Conservation (phyloP, 2,797 vertebrate genomes). For the Anabas testudineus region DNA sequence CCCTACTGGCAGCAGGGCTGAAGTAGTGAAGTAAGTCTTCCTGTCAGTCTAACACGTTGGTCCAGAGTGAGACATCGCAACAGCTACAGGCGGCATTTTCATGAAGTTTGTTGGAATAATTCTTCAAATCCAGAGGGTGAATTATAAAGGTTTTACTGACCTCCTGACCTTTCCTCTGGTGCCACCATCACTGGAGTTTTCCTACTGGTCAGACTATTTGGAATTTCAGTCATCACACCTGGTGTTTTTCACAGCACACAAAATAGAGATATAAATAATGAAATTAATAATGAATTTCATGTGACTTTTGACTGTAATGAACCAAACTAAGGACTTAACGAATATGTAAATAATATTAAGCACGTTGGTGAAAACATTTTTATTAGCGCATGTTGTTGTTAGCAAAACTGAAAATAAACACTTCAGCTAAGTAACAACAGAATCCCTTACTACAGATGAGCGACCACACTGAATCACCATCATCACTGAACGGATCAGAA, state of each 20-base stretch:
- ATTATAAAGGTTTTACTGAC: not conserved
- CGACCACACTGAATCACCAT: not conserved
- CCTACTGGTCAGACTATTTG: not conserved
- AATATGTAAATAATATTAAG: too few relatives aligned
- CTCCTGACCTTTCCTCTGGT: not conserved
- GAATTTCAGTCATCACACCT: not conserved
- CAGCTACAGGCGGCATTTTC: not conserved
- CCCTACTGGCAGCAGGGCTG: not conserved
- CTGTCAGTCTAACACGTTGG: conserved; percentile 6
- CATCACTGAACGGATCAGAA: not conserved
- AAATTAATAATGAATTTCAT: too few relatives aligned
- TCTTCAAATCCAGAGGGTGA: conserved; percentile 1
- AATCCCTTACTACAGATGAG: too few relatives aligned
- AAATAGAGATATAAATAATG: not conserved
- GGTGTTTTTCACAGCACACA: not conserved
- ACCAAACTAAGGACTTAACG: too few relatives aligned
- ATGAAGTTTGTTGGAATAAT: conserved; percentile 1
- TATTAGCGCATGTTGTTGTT: too few relatives aligned
- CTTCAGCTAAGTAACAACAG: too few relatives aligned
- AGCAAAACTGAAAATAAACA: too few relatives aligned
- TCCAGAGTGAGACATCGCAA: conserved; percentile 26
- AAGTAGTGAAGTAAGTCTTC: not conserved
- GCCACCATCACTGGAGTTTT: not conserved
- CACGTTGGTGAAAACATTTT: too few relatives aligned
- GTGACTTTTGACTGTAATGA: too few relatives aligned